Evolutionary conservation across 2,797 vertebrate species (phyloP), one percentile per base, ranked within the genome.

Genomic region (Alcedo atthis): DNA sequence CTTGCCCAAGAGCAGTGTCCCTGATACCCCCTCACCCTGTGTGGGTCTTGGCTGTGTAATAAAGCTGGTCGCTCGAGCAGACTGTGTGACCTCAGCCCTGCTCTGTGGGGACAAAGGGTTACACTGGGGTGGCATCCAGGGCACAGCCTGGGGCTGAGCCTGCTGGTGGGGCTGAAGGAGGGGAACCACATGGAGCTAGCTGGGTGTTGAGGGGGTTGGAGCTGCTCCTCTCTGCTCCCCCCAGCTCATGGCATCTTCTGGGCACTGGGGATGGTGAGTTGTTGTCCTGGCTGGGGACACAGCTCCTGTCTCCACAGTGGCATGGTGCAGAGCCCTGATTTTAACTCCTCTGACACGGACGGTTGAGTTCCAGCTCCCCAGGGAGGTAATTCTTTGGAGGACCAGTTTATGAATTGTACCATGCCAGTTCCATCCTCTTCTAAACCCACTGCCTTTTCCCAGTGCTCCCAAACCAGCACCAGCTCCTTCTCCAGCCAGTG

Each of bases 261-360:
- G 49, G 64, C 33, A 13, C 2, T 0, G 4, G 45, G 26, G 12
- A 45, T 1, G 1, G 4, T 0, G 2, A 68, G 33, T 3, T 0
- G 0, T 33, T 18, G 46, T 70, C n/a, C 66, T 10, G 45, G 43
- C 13, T 58, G 53, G 42, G 26, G 33, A 17, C 45, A 28, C 45
- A 67, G 54, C 33, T 25, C 22, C 51, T 3, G 9, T 42, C 32
- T 48, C 33, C 17, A 3, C 1, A 19, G 1, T 51, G 26, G 21
- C 49, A 10, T 1, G 0, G n/a, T 18, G 51, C 61, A 67, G 40
- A 86, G 63, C 37, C 32, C 20, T 2, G 8, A 4, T 9, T 91
- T 76, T 10, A 40, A 25, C 35, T 37, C 5, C n/a, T 5, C 19
- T 21, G 15, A 6, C 8, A 7, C 33, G 6, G 19, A 46, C 4